phyloP scores from a whole-genome alignment of 2,113 vertebrate genomes.

The Poeciliopsis occidentalis region DNA sequence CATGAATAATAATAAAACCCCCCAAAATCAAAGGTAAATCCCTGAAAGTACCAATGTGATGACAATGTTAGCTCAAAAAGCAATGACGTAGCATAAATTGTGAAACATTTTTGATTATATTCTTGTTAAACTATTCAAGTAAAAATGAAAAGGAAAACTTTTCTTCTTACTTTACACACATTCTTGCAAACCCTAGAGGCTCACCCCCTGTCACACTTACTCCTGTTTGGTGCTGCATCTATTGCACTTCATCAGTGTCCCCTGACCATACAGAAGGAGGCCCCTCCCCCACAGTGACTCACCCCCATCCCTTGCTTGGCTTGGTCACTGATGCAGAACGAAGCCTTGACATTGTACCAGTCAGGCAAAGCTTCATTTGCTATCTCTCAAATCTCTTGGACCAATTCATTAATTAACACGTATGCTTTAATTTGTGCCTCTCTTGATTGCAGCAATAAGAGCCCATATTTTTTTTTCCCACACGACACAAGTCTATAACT shows the following conservation, averaged over 20 bases:
- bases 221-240: slow-evolving; percentile 62
- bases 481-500: slow-evolving; percentile 13
- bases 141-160: background rate
- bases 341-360: slow-evolving; percentile 81
- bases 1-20: background rate
- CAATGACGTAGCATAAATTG: background rate
- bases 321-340: slow-evolving; percentile 78
- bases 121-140: no score
- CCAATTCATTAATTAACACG: slow-evolving; percentile 57
- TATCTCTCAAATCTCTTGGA: slow-evolving; percentile 58
- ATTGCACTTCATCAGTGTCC: slow-evolving; percentile 72
- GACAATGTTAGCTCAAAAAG: background rate
- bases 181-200: slow-evolving; percentile 1
- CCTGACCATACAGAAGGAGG: slow-evolving; percentile 71
- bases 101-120: background rate
- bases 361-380: slow-evolving; percentile 74
- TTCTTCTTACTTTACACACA: background rate
- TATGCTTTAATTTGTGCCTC: slow-evolving; percentile 31
- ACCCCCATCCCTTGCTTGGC: slow-evolving; percentile 77
- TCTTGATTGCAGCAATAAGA: slow-evolving; percentile 21
- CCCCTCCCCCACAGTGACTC: slow-evolving; percentile 79
- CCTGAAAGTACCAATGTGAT: background rate
- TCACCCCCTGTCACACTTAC: slow-evolving; percentile 46
- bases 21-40: background rate
- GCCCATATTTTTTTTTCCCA: background rate